Base-by-base conservation (phyloP, 1,140 invertebrate species). In the Drosophila punjabiensis region DNA sequence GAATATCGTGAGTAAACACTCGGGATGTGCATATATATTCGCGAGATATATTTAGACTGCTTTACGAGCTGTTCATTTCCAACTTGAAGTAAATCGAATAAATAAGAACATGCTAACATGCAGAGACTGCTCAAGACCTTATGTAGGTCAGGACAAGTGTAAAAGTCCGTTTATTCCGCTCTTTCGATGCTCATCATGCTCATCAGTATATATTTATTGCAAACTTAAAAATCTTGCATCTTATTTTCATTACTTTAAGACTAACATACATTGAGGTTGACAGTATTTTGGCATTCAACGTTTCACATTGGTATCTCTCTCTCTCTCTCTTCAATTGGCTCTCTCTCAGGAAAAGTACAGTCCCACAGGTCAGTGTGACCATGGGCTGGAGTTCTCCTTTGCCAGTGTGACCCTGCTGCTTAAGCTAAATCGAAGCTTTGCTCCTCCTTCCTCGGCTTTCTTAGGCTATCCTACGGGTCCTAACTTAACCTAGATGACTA, bases 401-500 rank as follows among this genome's bases (percentile, higher is more conserved):
- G 24, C 47, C 30, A 43, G 61, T 69, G 16, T 66, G 48, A 30
- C 48, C 37, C 4, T 43, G 61, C 61, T 52, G 18, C 37, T 16
- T 6, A 33, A 32, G 30, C 30, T 20, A 16, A 6, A 11, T 33
- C 10, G 24, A 8, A 0, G 45, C 8, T 30, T 30, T 30, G 2
- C 53, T 55, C 13, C 53, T 41, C 16, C 16, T 39, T 39, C 11
- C 33, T 39, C 2, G 10, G 1, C 10, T 32, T 30, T 3, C 14
- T 41, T 41, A 20, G 13, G 18, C 18, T 24, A 59, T 18, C 16
- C 18, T 66, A 43, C 3, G 10, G 8, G 2, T 5, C 11, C 70
- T 60, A 61, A 52, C 55, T 61, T 61, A 73, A 20, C 1, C 37
- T 53, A 61, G 4, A 18, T 52, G 18, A 41, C 69, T 73, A 59